Evolutionary conservation across 2,113 vertebrate genomes (phyloP).

Genomic region (Chaetodon trifascialis): DNA sequence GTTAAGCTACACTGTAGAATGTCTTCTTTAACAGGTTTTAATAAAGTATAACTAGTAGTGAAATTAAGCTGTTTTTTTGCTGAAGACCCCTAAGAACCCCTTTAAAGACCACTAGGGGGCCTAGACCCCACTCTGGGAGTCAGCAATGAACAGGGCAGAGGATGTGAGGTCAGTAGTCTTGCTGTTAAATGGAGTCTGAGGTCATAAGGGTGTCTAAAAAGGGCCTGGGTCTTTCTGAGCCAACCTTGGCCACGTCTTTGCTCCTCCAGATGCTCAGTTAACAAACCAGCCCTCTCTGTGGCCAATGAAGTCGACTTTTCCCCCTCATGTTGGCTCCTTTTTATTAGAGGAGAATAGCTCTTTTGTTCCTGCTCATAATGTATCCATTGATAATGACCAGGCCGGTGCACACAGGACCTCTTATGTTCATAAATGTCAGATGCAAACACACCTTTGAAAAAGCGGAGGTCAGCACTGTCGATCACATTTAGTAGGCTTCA

Average conservation of each 20-base stretch:
- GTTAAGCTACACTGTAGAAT: neutral
- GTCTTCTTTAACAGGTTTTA: neutral
- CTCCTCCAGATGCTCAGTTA: slow-evolving; percentile 32
- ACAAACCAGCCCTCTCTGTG: neutral
- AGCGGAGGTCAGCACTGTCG: slow-evolving; percentile 2
- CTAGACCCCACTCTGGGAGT: neutral
- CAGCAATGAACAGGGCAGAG: neutral
- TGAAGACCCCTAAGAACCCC: neutral
- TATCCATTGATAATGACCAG: slow-evolving; percentile 55
- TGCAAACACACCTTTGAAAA: slow-evolving; percentile 59
- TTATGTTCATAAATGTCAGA: slow-evolving; percentile 65
- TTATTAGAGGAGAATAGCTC: slow-evolving; percentile 39
- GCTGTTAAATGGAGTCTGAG: slow-evolving; percentile 17
- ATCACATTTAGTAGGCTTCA: slow-evolving; percentile 13
- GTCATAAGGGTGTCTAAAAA: slow-evolving; percentile 27
- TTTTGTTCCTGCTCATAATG: slow-evolving; percentile 63
- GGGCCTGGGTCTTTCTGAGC: neutral
- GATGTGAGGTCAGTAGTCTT: neutral
- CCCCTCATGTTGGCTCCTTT: neutral
- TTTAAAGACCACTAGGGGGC: slow-evolving; percentile 20
- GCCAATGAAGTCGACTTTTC: neutral
- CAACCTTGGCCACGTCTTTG: neutral
- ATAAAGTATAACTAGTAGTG: too few species aligned
- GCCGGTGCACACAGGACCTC: slow-evolving; percentile 31
- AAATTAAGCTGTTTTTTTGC: neutral